Evolutionary conservation across 1,140 invertebrate species (phyloP).

Genomic region (Whitmania pigra): DNA sequence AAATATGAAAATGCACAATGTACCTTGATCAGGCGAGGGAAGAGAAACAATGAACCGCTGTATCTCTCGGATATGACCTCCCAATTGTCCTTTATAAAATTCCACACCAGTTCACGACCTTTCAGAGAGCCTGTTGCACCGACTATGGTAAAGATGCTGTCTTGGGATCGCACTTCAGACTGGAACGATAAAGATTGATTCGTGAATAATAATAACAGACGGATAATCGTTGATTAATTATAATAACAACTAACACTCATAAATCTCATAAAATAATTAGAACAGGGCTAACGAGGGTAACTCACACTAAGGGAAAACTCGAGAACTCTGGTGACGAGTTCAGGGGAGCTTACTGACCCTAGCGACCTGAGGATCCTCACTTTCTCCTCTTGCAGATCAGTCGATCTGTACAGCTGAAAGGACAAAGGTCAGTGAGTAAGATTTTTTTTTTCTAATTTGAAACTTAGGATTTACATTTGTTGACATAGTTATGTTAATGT

Average conservation of each 20-base stretch:
- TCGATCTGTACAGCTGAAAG: slow-evolving; percentile 59
- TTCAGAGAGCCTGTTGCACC: slow-evolving; percentile 56
- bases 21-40: slow-evolving; percentile 61
- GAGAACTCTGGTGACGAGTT: slow-evolving; percentile 60
- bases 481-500: no score
- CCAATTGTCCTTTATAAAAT: slow-evolving; percentile 79
- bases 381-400: slow-evolving; percentile 83
- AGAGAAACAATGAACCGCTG: slow-evolving; percentile 58
- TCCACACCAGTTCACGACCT: slow-evolving; percentile 73
- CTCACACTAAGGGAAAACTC: slow-evolving; percentile 75
- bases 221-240: no score
- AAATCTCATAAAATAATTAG: neutral
- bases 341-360: slow-evolving; percentile 58
- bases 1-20: neutral
- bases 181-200: neutral
- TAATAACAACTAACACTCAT: no score
- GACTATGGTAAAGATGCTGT: slow-evolving; percentile 73
- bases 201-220: slow-evolving; percentile 48
- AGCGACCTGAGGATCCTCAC: slow-evolving; percentile 69
- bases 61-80: slow-evolving; percentile 60
- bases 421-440: neutral
- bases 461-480: no score
- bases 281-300: slow-evolving; percentile 7
- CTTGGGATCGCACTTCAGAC: slow-evolving; percentile 70
- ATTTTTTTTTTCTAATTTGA: no score